phyloP scores from a whole-genome alignment of 2,113 vertebrate genomes.

The Petaurus breviceps region DNA sequence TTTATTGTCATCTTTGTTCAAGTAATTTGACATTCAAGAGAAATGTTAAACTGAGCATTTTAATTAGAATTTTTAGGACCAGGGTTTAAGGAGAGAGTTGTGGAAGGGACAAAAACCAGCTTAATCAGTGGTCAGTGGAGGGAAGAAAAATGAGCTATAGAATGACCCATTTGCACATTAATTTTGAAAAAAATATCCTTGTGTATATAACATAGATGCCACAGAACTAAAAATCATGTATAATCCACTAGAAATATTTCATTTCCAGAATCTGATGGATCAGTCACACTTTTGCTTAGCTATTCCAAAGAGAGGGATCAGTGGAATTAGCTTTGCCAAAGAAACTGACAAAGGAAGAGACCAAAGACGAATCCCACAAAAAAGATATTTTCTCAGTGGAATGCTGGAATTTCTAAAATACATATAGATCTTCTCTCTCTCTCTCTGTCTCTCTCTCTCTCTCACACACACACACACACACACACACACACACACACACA shows the following conservation, averaged over 20 bases:
- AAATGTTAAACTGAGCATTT: slow-evolving; percentile 33
- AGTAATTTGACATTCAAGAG: not conserved
- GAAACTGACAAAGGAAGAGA: slow-evolving; percentile 61
- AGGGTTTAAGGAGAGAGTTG: not conserved
- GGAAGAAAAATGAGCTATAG: slow-evolving; percentile 41
- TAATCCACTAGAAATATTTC: slow-evolving; percentile 25
- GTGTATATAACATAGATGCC: slow-evolving; percentile 54
- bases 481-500: not conserved
- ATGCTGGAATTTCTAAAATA: slow-evolving; percentile 67
- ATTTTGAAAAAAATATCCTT: slow-evolving; percentile 57
- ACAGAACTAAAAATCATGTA: slow-evolving; percentile 40
- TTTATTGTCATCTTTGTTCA: not conserved
- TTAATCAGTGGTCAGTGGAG: slow-evolving; percentile 16
- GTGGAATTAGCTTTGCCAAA: slow-evolving; percentile 47
- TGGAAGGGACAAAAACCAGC: slow-evolving; percentile 51
- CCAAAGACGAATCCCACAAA: slow-evolving; percentile 34
- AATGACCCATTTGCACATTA: slow-evolving; percentile 16
- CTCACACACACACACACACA: not conserved
- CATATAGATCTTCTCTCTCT: not conserved
- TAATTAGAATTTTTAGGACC: slow-evolving; percentile 16
- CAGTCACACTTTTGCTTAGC: slow-evolving; percentile 36
- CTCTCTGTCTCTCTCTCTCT: too few species aligned
- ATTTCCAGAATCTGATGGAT: slow-evolving; percentile 4
- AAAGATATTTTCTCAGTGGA: slow-evolving; percentile 63
- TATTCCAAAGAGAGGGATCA: slow-evolving; percentile 55